Conservation (phyloP, 2,113 vertebrate genomes). For the Carassius carassius region DNA sequence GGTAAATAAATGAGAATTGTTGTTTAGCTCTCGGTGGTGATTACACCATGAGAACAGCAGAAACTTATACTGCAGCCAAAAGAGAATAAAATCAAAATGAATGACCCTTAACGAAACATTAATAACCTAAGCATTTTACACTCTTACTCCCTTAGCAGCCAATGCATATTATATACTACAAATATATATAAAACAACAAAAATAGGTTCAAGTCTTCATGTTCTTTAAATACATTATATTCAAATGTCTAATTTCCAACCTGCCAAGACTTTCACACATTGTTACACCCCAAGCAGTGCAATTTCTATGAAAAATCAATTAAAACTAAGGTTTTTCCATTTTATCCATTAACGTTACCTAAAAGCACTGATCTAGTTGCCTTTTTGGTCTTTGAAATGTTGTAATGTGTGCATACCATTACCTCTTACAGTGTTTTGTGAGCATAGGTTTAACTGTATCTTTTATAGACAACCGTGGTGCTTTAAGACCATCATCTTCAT, state of each 20-base stretch:
- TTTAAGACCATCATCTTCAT: constrained; percentile 68
- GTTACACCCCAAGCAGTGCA: constrained; percentile 86
- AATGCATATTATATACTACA: constrained; percentile 81
- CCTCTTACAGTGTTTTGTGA: constrained; percentile 48
- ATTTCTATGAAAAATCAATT: constrained; percentile 78
- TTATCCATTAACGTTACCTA: constrained; percentile 49
- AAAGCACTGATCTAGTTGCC: constrained; percentile 61
- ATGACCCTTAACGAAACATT: constrained; percentile 61
- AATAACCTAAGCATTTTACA: constrained; percentile 69
- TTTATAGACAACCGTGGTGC: constrained; percentile 62
- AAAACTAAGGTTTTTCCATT: constrained; percentile 63
- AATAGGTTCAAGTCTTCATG: constrained; percentile 94
- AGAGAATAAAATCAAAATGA: constrained; percentile 56
- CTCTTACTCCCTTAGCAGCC: constrained; percentile 84
- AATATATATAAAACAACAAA: constrained; percentile 80
- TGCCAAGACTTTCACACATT: constrained; percentile 77
- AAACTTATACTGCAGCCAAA: constrained; percentile 71
- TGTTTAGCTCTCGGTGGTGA: constrained; percentile 69
- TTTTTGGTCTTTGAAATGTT: constrained; percentile 53
- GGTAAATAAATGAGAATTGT: constrained; percentile 64
- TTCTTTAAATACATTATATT: constrained; percentile 86
- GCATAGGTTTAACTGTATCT: constrained; percentile 54
- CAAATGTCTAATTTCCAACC: constrained; percentile 78
- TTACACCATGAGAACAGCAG: constrained; percentile 69
- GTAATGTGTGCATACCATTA: constrained; percentile 21